Percentiles rank a stretch among this genome's conserved stretches.
phyloP scores from a whole-genome alignment of 2,113 vertebrate species.

The Rana temporaria region DNA sequence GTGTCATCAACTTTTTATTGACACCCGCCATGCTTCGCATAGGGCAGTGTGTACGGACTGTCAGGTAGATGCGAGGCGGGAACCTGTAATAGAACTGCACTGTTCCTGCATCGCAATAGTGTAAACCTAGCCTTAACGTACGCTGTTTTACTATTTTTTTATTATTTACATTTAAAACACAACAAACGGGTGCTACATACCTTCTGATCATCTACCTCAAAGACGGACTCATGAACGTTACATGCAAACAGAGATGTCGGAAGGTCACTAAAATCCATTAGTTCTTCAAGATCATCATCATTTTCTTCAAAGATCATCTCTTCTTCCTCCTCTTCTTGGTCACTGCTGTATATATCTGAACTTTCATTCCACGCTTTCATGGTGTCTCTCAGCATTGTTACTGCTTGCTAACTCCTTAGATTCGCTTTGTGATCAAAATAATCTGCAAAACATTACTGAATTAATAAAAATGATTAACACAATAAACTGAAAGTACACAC shows the following conservation, averaged over 20 bases:
- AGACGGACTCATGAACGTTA: conserved; percentile 85
- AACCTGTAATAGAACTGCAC: too few species aligned
- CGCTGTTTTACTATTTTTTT: too few species aligned
- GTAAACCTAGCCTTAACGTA: too few species aligned
- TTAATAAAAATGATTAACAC: background rate
- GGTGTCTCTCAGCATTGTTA: conserved; percentile 80
- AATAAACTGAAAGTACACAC: too few species aligned
- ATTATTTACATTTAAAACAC: background rate
- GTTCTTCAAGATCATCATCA: conserved; percentile 85
- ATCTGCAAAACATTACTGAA: conserved; percentile 1
- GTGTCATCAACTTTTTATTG: too few species aligned
- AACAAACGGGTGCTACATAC: conserved; percentile 65
- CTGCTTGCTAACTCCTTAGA: background rate
- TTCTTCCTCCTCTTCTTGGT: conserved; percentile 80
- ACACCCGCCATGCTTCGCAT: too few species aligned
- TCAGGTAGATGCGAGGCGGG: too few species aligned
- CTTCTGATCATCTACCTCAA: conserved; percentile 83
- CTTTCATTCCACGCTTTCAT: conserved; percentile 85
- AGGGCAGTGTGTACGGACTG: too few species aligned
- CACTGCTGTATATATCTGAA: conserved; percentile 89
- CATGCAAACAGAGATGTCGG: conserved; percentile 91
- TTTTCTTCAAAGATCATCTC: conserved; percentile 91
- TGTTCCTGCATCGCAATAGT: too few species aligned
- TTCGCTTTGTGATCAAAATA: conserved; percentile 6
- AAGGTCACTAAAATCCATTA: conserved; percentile 94